Conservation (phyloP, 2,797 vertebrate species). For the Chloroceryle inda region DNA sequence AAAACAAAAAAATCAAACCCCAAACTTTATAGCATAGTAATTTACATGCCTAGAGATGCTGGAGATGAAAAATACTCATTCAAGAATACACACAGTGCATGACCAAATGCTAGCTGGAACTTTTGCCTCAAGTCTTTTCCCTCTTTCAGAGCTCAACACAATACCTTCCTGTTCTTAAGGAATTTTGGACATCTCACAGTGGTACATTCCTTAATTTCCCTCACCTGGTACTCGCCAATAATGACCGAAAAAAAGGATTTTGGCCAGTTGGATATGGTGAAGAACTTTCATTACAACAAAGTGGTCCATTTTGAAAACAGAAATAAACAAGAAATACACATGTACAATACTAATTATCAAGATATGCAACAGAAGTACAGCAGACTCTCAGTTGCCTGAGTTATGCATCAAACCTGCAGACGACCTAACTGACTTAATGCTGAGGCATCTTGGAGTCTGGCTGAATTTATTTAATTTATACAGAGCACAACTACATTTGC, state of each 20-base stretch:
- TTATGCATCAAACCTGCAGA: not conserved
- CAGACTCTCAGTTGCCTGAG: fast-evolving
- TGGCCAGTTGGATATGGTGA: not conserved
- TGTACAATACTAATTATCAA: not conserved
- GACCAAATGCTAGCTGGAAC: not conserved
- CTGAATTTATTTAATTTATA: not conserved
- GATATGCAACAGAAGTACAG: not conserved
- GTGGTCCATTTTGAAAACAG: not conserved
- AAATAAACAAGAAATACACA: not conserved
- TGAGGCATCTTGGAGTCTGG: not conserved
- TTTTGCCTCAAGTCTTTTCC: not conserved
- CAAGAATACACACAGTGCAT: not conserved
- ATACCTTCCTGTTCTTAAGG: not conserved
- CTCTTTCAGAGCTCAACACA: not conserved
- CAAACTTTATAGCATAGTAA: not conserved
- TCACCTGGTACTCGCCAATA: not conserved
- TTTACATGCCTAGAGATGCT: not conserved
- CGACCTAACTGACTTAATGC: not conserved
- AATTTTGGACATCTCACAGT: not conserved
- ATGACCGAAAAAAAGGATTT: not conserved
- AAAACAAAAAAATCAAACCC: not conserved
- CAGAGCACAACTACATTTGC: not conserved
- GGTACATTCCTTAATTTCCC: not conserved
- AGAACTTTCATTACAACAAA: not conserved
- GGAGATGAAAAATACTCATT: not conserved